Conservation (phyloP, 2,797 vertebrate genomes). For the Podarcis siculus region DNA sequence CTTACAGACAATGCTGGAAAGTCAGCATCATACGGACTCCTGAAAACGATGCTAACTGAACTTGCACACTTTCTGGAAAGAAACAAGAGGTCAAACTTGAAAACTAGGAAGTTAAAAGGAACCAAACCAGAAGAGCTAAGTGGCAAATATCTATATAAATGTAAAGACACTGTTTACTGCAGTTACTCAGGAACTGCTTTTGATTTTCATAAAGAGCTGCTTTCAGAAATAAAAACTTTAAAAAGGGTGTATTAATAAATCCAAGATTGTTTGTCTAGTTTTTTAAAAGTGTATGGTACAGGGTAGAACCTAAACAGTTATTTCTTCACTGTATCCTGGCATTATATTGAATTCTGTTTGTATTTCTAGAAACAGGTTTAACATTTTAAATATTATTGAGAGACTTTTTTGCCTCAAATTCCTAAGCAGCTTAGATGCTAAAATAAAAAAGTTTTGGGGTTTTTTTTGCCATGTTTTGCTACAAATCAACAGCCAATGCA, state of each 20-base stretch:
- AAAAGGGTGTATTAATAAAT: slow-evolving; percentile 79
- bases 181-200: slow-evolving; percentile 85
- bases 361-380: slow-evolving; percentile 70
- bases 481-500: slow-evolving; percentile 75
- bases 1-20: slow-evolving; percentile 66
- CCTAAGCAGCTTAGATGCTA: slow-evolving; percentile 62
- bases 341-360: slow-evolving; percentile 72
- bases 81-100: slow-evolving; percentile 73
- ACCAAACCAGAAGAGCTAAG: slow-evolving; percentile 79
- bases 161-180: slow-evolving; percentile 81
- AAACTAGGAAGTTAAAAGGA: slow-evolving; percentile 74
- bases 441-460: slow-evolving; percentile 34
- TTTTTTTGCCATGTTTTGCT: slow-evolving; percentile 68
- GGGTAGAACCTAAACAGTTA: slow-evolving; percentile 78
- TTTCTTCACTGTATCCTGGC: slow-evolving; percentile 71
- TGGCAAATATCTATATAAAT: slow-evolving; percentile 66
- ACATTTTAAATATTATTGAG: slow-evolving; percentile 64
- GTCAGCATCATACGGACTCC: slow-evolving; percentile 70
- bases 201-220: slow-evolving; percentile 82
- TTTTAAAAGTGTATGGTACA: slow-evolving; percentile 77
- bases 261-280: slow-evolving; percentile 71
- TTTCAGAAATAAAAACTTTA: slow-evolving; percentile 79
- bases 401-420: slow-evolving; percentile 68
- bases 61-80: slow-evolving; percentile 78
- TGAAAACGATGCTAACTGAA: slow-evolving; percentile 74